Conservation (phyloP, 2,888 invertebrate genomes). For the Heterodera filipjevi region DNA sequence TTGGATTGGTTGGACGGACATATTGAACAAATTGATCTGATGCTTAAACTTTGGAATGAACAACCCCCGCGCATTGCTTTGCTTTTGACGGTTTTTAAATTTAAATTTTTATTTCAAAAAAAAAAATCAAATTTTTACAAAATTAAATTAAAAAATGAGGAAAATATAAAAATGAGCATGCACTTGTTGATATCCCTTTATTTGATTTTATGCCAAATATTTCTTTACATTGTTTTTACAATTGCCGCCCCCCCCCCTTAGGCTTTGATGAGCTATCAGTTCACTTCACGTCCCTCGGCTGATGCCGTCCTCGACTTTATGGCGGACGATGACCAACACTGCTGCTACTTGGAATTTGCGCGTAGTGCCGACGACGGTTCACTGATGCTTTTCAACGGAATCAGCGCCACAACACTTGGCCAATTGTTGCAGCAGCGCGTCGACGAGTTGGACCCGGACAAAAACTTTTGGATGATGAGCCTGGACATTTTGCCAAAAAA, state of each 20-base stretch:
- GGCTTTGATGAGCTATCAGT: neutral
- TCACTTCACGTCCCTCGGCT: neutral
- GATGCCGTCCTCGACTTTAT: neutral
- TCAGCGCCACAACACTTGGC: neutral
- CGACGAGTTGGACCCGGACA: neutral
- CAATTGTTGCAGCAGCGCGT: neutral
- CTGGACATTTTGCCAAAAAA: neutral
- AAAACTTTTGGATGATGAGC: neutral
- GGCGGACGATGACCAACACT: neutral
- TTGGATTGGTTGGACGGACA: slow-evolving; percentile 7
- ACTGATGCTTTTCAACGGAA: neutral
- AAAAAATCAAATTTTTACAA: too few species aligned
- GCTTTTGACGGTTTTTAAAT: neutral
- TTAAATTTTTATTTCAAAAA: too few species aligned
- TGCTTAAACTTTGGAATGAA: neutral
- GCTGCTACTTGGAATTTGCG: neutral
- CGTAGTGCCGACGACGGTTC: neutral
- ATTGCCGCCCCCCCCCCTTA: too few species aligned
- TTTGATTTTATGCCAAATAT: too few species aligned
- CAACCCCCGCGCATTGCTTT: neutral
- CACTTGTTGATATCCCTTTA: too few species aligned
- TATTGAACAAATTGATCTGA: neutral
- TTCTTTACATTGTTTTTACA: too few species aligned
- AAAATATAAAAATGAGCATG: too few species aligned
- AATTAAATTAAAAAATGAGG: too few species aligned